Conservation (phyloP, 2,113 vertebrate genomes). For the Aix galericulata region DNA sequence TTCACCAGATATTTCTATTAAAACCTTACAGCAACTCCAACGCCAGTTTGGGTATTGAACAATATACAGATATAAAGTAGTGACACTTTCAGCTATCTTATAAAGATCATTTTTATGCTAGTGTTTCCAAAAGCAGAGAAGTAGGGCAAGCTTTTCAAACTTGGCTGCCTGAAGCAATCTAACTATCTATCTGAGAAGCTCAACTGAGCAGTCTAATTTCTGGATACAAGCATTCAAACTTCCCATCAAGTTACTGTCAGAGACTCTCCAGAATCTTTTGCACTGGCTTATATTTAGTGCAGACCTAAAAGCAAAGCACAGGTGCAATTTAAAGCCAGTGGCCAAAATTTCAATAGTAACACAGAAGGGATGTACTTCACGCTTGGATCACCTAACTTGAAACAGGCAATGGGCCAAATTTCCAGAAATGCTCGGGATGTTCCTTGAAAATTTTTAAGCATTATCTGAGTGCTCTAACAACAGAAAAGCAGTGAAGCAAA, state of each 20-base stretch:
- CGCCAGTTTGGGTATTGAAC: neutral
- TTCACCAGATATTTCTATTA: neutral
- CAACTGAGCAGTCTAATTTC: neutral
- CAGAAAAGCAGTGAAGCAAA: neutral
- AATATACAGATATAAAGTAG: neutral
- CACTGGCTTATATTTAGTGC: neutral
- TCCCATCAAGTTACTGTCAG: neutral
- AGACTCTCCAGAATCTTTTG: neutral
- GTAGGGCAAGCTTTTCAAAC: neutral
- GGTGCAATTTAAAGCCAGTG: neutral
- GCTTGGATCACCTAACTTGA: neutral
- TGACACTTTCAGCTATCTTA: neutral
- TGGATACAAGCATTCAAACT: neutral
- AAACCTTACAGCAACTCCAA: neutral
- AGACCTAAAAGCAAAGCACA: neutral
- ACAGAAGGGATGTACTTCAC: neutral
- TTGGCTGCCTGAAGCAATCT: neutral
- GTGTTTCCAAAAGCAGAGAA: conserved; percentile 8
- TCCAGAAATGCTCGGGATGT: neutral
- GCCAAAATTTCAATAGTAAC: neutral
- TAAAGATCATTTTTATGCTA: neutral
- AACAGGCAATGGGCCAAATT: neutral
- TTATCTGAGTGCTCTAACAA: neutral
- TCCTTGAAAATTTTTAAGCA: neutral
- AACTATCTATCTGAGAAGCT: neutral